Base-by-base conservation (phyloP, 2,113 vertebrate species). In the Picathartes gymnocephalus region DNA sequence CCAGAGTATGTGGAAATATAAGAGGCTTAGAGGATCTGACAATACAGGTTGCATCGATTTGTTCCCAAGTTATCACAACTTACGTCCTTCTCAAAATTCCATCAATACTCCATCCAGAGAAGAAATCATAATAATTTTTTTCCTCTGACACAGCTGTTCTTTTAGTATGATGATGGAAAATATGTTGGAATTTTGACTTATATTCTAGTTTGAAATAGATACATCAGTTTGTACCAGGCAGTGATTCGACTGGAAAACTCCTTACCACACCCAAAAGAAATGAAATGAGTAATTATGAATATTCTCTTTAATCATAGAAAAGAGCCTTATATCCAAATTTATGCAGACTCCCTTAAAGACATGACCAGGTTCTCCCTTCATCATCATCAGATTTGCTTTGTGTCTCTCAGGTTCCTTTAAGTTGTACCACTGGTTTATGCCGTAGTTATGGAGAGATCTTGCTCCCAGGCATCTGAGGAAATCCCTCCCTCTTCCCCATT, bases 281-380 rank as follows among this genome's bases (percentile, higher is more conserved):
- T 60, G 7, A 94, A 93, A 93, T 47, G 69, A 76, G 65, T 93
- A 68, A 74, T 90, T 95, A 83, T 39, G 45, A 93, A 95, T 96
- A 93, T 84, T 92, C 88, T 84, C 95, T 96, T 97, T 96, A 95
- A 96, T 97, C 90, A 95, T 72, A 51, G 86, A 96, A 94, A 96
- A 94, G 60, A 88, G 5, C 57, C 82, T 70, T 61, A 30, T 86
- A 96, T 81, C 69, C 93, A 96, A 95, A 97, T 97, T 86, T 94
- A 96, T 94, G 82, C 92, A 94, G 86, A 84, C 81, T 96, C 82
- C n/a, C 47, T 95, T 78, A 93, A 96, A 95, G 82, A 95, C 85
- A 74, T 45, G 57, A 53, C 69, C 69, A 86, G 35, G 35, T 84
- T 92, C 53, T 93, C 51, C 86, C 95, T 95, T 96, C 82, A 93